phyloP scores from a whole-genome alignment of 2,888 invertebrate species.

The Rhorus exstirpatorius region DNA sequence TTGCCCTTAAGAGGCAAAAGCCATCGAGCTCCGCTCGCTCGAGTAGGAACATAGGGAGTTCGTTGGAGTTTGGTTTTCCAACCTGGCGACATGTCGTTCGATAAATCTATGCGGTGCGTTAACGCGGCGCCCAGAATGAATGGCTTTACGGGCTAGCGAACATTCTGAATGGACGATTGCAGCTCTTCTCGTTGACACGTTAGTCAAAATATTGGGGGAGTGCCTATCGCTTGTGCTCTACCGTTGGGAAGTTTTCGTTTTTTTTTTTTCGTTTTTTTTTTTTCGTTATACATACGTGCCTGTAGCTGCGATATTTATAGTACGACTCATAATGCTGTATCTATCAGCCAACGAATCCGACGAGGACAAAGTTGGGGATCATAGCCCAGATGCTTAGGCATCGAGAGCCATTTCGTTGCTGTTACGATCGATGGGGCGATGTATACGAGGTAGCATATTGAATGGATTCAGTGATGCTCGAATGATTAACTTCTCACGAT shows the following conservation, averaged over 20 bases:
- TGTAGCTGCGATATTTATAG: slow-evolving; percentile 37
- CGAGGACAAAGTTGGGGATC: slow-evolving; percentile 37
- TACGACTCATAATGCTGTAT: slow-evolving; percentile 44
- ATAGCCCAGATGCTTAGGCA: slow-evolving; percentile 36
- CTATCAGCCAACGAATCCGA: slow-evolving; percentile 15
- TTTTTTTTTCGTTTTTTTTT: slow-evolving; percentile 1
- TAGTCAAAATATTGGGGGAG: slow-evolving; percentile 86
- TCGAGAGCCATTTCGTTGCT: slow-evolving; percentile 41
- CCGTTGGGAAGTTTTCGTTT: slow-evolving; percentile 57
- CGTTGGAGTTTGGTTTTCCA: slow-evolving; percentile 64
- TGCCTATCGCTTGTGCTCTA: slow-evolving; percentile 69
- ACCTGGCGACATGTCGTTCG: slow-evolving; percentile 82
- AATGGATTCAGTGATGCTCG: slow-evolving; percentile 56
- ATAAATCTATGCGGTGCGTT: slow-evolving; percentile 79
- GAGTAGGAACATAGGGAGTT: not conserved
- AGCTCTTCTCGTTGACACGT: slow-evolving; percentile 81
- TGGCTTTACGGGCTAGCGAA: slow-evolving; percentile 84
- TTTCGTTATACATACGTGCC: not conserved
- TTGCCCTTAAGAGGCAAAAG: slow-evolving; percentile 18
- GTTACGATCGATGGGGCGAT: slow-evolving; percentile 41
- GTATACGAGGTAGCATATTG: slow-evolving; percentile 18
- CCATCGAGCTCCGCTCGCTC: not conserved
- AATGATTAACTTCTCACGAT: slow-evolving; percentile 53
- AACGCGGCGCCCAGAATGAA: slow-evolving; percentile 79
- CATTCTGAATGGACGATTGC: slow-evolving; percentile 82